phyloP scores from a whole-genome alignment of 1,140 invertebrate species.

The Parapsyche elsis region DNA sequence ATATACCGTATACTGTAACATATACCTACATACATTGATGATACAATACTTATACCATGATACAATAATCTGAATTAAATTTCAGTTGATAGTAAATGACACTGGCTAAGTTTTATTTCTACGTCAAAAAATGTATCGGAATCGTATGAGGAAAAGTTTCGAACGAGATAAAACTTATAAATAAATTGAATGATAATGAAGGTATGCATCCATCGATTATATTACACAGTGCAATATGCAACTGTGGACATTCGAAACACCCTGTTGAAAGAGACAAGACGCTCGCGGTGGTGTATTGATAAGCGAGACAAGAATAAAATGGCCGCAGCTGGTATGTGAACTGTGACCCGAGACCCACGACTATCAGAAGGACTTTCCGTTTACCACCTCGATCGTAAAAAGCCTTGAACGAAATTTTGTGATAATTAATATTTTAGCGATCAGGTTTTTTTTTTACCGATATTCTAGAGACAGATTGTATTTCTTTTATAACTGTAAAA shows the following conservation, averaged over 20 bases:
- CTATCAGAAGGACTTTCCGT: conserved; percentile 52
- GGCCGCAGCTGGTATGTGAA: conserved; percentile 55
- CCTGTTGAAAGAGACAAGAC: conserved; percentile 51
- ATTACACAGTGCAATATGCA: no score
- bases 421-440: conserved; percentile 32
- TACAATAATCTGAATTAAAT: no score
- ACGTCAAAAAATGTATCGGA: no score
- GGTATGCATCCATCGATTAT: no score
- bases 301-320: conserved; percentile 56
- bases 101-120: no score
- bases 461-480: background rate
- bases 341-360: conserved; percentile 54
- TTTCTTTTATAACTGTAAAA: background rate
- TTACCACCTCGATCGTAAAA: conserved; percentile 35
- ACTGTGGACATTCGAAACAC: background rate
- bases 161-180: no score
- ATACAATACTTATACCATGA: no score
- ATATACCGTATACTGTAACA: no score
- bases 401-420: conserved; percentile 21
- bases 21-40: no score
- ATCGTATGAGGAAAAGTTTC: no score
- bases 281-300: conserved; percentile 52
- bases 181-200: no score
- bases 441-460: conserved; percentile 4
- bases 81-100: no score